Percentiles rank a stretch among this genome's conserved stretches.
Evolutionary conservation across 2,797 vertebrate genomes (phyloP).

Genomic region (Streptopelia turtur): DNA sequence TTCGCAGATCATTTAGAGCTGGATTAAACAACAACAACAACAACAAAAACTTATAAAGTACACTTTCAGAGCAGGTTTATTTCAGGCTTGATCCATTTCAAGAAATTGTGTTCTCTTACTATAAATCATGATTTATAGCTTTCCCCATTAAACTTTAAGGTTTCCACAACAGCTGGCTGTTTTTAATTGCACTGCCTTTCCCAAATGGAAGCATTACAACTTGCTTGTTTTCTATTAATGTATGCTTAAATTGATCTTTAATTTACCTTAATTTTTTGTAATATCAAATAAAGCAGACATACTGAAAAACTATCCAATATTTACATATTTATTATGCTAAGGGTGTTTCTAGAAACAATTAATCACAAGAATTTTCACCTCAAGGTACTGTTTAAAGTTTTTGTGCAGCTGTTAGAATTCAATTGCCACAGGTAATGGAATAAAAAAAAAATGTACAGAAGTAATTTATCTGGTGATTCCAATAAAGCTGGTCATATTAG

Average conservation of each 20-base stretch:
- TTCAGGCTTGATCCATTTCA: conserved; percentile 11
- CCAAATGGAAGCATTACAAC: not conserved
- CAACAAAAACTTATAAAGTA: not conserved
- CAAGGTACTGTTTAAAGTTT: not conserved
- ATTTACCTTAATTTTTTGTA: not conserved
- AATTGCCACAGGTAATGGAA: not conserved
- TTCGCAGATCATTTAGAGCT: not conserved
- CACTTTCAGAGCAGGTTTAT: conserved; percentile 2
- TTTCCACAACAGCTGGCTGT: conserved; percentile 24
- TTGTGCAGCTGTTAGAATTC: not conserved
- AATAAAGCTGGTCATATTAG: not conserved
- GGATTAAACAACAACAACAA: not conserved
- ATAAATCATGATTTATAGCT: conserved; percentile 48
- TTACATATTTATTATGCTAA: conserved; percentile 18
- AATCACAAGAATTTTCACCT: not conserved
- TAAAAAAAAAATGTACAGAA: not conserved
- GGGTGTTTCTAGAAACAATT: not conserved
- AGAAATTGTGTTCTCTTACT: conserved; percentile 16
- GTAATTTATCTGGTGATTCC: not conserved
- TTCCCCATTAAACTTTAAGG: not conserved
- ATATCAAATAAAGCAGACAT: not conserved
- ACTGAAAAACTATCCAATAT: not conserved
- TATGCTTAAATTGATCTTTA: conserved; percentile 1
- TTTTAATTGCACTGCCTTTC: conserved; percentile 42
- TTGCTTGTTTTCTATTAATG: not conserved